Base-by-base conservation (phyloP, 2,888 invertebrate species). In the Acrocera orbiculus region DNA sequence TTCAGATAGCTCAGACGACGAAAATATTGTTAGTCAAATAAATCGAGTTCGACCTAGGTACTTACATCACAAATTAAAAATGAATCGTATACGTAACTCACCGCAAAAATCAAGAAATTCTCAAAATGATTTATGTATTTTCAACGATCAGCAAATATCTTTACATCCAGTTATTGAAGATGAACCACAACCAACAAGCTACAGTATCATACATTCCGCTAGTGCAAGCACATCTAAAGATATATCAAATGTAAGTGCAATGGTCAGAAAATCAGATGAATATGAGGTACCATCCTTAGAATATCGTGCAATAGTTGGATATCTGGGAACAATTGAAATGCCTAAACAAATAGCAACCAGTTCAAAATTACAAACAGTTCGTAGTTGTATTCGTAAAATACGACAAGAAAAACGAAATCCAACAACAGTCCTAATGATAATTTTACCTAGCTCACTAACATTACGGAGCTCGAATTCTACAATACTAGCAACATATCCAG, bases 251-350 rank as follows among this genome's bases (percentile, higher is more conserved):
- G 60, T 61, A 1, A 58, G 60, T 35, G 62, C 61, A 30, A 59
- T 61, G 58, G 55, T 58, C 14, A 30, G 30, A 16, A 35, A 35
- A 16, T n/a, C 35, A 11, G 19, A 35, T 9, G 20, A 25, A 8
- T 32, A 35, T 26, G 38, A 37, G n/a, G 23, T n/a, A 1, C 58
- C 65, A 53, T 64, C 73, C 0, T 66, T 81, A 7, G 81, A 81
- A 40, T 81, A 79, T 49, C 73, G 81, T 44, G 83, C 82, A 0
- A 73, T 95, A 3, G 87, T 95, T 2, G 92, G 92, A 2, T 95
- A 95, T 58, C 66, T 95, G 30, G 93, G 93, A 15, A 92, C 93
- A 2, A 89, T 95, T 41, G 93, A 93, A 61, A 90, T 93, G 66
- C 92, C 93, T 0, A 78, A 79, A 54, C 78, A 83, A 44, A 65